Base-by-base conservation (phyloP, 2,113 vertebrate species). In the Solea solea region DNA sequence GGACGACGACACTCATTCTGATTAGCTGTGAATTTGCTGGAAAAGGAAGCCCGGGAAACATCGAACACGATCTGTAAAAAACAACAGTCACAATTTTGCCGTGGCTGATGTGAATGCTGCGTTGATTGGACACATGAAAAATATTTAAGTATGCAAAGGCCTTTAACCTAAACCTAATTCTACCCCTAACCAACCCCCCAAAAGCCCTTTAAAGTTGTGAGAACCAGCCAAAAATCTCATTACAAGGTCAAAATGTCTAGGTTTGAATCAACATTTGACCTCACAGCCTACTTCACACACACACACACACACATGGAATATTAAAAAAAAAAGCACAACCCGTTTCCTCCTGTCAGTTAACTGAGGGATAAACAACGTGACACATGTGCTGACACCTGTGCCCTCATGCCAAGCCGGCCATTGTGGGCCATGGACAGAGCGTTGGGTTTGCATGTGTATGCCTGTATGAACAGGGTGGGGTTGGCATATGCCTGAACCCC, bases 301-400 rank as follows among this genome's bases (percentile, higher is more conserved):
- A n/a, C 49, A 50, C 5, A 50, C 49, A n/a, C 15, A n/a, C 15
- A n/a, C 39, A 58, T 2, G 8, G 15, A 27, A 54, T 15, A 41
- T 7, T 16, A 10, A 41, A n/a, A 59, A n/a, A 59, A 2, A 44
- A 69, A 28, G 48, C 53, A 45, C 59, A 52, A 55, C 42, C 4
- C 2, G 41, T 53, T 15, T 48, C 56, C 51, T 40, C 55, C 28
- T n/a, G 44, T 61, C 13, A 25, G 16, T 57, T 56, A 48, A 66
- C 51, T 59, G 51, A 39, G 25, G 21, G 71, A 48, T 50, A 69
- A 74, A 84, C 65, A 15, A 45, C 52, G 21, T 21, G 21, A 21
- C 70, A 77, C 89, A 85, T 86, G 76, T 86, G 88, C 59, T 72
- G 28, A 72, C 85, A 88, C 88, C 84, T 88, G 85, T 84, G 77